Evolutionary conservation across 2,113 vertebrate species (phyloP), one percentile per base, ranked within the genome.

Genomic region (Phoxinus phoxinus): DNA sequence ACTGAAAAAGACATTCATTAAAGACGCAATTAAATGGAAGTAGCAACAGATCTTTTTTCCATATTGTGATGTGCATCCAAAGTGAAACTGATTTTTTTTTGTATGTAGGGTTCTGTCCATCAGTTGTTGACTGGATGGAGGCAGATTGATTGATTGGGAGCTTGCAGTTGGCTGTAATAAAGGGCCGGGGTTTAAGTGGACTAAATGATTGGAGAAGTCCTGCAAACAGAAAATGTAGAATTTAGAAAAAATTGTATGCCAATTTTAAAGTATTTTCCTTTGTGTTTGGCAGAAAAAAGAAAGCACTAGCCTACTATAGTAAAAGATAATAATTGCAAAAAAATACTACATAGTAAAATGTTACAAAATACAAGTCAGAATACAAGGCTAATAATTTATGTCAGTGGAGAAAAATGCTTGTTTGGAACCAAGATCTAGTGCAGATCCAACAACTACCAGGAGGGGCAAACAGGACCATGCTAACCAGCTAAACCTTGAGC

Each of bases 401-500:
- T n/a, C 69, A 25, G 11, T 13, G 10, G 37, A 46, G 41, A 46
- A 46, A 25, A 25, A 73, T 25, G 71, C 23, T 73, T 25, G 2
- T 73, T 46, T 73, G 6, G 21, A 44, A 3, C 12, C 12, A 25
- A 73, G 4, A 73, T 73, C 23, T 44, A 21, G 37, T 73, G 37
- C 15, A 73, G 71, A 44, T 73, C 10, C 23, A 44, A 44, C 23
- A 73, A 25, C 9, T 46, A 15, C 71, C 71, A 73, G 41, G 11
- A 73, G 71, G 41, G 10, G 37, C 11, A 73, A 73, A 73, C 9
- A 7, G 11, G 37, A 12, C 23, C 41, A 41, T 30, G 46, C 46
- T 51, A 76, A 76, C 71, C 73, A 79, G 48, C 56, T 32, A 59
- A 79, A 79, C 53, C 53, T 19, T 53, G n/a, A 76, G 25, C 15